A percentile compares a stretch with the other conserved stretches of the same genome.
Evolutionary conservation across 2,797 vertebrate genomes (phyloP).

Genomic region (Chanos chanos): DNA sequence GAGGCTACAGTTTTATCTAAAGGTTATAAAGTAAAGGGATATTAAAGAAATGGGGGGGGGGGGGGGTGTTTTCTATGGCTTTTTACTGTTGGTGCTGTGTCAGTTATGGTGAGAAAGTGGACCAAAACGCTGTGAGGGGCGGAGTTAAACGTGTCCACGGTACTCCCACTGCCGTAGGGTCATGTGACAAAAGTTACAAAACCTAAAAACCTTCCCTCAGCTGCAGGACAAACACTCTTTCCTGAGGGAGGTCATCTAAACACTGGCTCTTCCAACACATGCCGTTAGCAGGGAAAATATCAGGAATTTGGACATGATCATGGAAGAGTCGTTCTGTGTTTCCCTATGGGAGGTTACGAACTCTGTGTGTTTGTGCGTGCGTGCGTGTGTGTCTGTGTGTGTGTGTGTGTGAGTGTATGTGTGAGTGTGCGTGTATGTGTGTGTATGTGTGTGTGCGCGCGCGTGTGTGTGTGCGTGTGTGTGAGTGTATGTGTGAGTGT

Average conservation of each 20-base stretch:
- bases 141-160: slow-evolving; percentile 1
- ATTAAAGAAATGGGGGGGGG: too few species aligned
- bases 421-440: too few species aligned
- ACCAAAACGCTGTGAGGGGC: neutral
- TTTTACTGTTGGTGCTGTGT: slow-evolving; percentile 1
- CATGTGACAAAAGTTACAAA: neutral
- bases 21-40: too few species aligned
- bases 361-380: too few species aligned
- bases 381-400: too few species aligned
- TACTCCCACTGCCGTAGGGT: slow-evolving; percentile 2
- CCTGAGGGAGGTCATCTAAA: slow-evolving; percentile 12
- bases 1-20: too few species aligned
- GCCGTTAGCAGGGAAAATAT: neutral
- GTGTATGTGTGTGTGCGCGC: too few species aligned
- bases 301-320: neutral
- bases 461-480: too few species aligned
- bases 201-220: neutral
- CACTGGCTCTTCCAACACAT: neutral
- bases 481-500: too few species aligned
- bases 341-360: slow-evolving; percentile 34
- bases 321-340: slow-evolving; percentile 5
- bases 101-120: neutral
- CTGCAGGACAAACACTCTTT: neutral
- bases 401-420: too few species aligned
- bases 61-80: too few species aligned